Conservation (phyloP, 2,113 vertebrate species). For the Clupea harengus region DNA sequence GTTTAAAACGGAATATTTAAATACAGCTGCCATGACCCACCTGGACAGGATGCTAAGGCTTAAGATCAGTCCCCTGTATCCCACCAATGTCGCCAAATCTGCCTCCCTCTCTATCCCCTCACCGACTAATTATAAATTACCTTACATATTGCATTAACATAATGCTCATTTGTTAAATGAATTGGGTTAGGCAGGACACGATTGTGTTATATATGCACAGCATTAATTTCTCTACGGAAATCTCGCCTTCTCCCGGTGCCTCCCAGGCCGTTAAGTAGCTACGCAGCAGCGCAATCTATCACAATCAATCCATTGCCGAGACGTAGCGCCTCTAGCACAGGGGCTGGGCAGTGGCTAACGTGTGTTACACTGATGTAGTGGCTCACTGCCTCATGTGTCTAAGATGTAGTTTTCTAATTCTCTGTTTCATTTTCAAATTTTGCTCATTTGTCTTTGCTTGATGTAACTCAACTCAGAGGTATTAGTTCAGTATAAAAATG, state of each 20-base stretch:
- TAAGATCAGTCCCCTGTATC: background rate
- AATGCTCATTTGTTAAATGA: constrained; percentile 39
- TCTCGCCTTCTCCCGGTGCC: constrained; percentile 7
- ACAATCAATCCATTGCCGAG: constrained; percentile 24
- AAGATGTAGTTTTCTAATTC: background rate
- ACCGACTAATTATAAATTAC: constrained; percentile 26
- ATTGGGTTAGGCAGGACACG: constrained; percentile 28
- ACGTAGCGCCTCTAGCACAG: background rate
- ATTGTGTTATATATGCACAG: constrained; percentile 16
- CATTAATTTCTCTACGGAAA: constrained; percentile 35
- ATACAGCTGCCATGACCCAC: background rate
- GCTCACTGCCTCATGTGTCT: background rate
- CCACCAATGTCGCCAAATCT: constrained; percentile 1
- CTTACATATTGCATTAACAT: constrained; percentile 36
- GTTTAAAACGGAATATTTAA: background rate
- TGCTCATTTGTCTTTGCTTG: background rate
- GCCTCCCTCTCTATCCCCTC: background rate
- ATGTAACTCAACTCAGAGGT: background rate
- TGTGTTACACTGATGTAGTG: background rate
- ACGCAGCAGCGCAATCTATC: constrained; percentile 22
- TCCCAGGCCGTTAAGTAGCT: constrained; percentile 31
- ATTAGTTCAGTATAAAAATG: background rate
- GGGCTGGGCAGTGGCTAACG: background rate
- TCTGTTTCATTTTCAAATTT: background rate
- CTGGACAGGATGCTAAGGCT: background rate